phyloP scores from a whole-genome alignment of 2,113 vertebrate species.

The Prietella phreatophila region DNA sequence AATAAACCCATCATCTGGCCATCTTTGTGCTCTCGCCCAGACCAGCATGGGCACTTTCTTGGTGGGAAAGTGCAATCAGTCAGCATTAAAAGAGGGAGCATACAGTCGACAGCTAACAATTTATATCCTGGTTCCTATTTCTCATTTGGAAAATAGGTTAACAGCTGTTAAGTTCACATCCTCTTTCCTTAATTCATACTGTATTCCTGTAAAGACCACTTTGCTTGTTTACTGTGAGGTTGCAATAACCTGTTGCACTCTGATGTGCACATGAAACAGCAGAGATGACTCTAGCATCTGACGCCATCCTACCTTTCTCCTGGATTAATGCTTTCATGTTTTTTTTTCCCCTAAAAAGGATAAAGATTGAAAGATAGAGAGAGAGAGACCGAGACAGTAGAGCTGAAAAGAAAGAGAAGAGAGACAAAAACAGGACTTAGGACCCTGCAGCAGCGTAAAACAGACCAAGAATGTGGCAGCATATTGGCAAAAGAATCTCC shows the following conservation, averaged over 20 bases:
- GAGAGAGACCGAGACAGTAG: constrained; percentile 10
- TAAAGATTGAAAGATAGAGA: not conserved
- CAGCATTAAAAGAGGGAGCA: not conserved
- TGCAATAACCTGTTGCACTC: not conserved
- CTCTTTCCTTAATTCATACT: not conserved
- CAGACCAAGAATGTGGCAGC: constrained; percentile 22
- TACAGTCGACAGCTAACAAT: not conserved
- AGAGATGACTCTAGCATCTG: not conserved
- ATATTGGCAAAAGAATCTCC: not conserved
- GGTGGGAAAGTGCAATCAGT: not conserved
- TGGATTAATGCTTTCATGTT: not conserved
- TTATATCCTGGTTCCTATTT: not conserved
- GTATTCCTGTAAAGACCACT: not conserved
- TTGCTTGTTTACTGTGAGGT: not conserved
- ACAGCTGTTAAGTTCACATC: not conserved
- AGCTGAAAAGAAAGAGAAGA: constrained; percentile 67
- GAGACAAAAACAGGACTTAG: constrained; percentile 44
- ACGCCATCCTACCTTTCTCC: not conserved
- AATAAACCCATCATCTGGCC: not conserved
- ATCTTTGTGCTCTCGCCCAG: not conserved
- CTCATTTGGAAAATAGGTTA: not conserved
- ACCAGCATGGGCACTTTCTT: not conserved
- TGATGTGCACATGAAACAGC: not conserved
- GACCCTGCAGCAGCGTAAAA: not conserved
- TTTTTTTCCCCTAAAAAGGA: not conserved